These are phyloP conservation scores for Mus spicilegus DNA, from an alignment of 2,113 vertebrate species.

Conservation along the genomic window DNA sequence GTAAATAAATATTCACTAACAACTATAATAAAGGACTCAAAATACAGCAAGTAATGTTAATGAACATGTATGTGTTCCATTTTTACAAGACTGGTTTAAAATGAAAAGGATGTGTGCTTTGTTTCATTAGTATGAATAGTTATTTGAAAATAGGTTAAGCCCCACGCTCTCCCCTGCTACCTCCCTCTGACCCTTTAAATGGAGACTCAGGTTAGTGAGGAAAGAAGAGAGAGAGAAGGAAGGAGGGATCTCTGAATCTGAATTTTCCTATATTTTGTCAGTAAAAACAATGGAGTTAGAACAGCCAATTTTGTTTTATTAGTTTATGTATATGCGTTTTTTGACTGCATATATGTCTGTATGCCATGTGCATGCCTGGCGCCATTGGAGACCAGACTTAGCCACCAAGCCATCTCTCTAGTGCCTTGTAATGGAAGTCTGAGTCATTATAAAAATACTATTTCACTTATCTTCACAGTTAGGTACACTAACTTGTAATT, in stretches of 20 bases:
- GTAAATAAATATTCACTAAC: no score
- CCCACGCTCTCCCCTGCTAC: neutral
- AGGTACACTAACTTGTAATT: conserved; percentile 10
- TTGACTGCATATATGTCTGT: neutral
- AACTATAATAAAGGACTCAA: no score
- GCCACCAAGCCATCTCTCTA: neutral
- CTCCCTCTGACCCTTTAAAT: neutral
- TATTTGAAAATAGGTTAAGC: neutral
- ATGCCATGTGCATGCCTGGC: neutral
- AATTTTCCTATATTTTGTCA: neutral
- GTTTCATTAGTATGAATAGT: conserved; percentile 36
- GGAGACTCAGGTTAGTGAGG: neutral
- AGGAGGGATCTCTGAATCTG: neutral
- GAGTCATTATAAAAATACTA: conserved; percentile 6
- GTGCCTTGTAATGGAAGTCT: neutral
- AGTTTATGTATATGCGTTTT: no score
- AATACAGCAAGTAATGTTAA: no score
- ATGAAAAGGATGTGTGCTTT: neutral
- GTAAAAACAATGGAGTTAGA: neutral
- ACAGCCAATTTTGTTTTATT: neutral
- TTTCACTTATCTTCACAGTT: neutral
- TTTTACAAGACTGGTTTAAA: no score
- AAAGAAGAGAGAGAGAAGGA: neutral
- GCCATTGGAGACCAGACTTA: neutral
- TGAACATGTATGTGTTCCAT: no score